phyloP scores from a whole-genome alignment of 2,797 vertebrate genomes.

The Luscinia megarhynchos region DNA sequence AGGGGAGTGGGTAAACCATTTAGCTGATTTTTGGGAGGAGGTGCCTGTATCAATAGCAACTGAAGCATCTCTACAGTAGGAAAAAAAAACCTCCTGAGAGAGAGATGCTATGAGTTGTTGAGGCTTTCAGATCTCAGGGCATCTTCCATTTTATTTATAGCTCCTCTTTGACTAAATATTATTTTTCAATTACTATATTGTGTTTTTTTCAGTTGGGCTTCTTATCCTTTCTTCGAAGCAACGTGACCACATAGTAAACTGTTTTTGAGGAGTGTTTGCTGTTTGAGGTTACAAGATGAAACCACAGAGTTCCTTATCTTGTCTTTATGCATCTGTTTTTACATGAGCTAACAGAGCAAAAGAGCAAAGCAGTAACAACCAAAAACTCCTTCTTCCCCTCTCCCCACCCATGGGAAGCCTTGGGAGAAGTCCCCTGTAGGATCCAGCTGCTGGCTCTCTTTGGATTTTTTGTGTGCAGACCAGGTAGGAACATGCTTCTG shows the following conservation, averaged over 20 bases:
- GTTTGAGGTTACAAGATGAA: constrained; percentile 62
- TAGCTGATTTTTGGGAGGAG: background rate
- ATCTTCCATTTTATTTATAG: constrained; percentile 24
- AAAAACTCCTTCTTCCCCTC: constrained; percentile 23
- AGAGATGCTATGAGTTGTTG: background rate
- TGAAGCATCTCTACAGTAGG: background rate
- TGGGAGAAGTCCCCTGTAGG: constrained; percentile 78
- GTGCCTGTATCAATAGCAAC: background rate
- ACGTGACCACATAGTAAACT: background rate
- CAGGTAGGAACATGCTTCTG: constrained; percentile 69
- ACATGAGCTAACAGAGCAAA: background rate
- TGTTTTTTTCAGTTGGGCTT: constrained; percentile 6
- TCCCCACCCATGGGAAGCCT: constrained; percentile 69
- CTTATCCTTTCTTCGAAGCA: constrained; percentile 23
- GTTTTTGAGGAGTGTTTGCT: constrained; percentile 48
- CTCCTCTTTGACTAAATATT: background rate
- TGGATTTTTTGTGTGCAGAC: constrained; percentile 78
- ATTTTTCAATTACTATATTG: background rate
- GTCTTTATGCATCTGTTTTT: constrained; percentile 38
- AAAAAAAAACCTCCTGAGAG: background rate
- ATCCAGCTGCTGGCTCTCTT: constrained; percentile 78
- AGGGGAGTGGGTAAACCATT: background rate
- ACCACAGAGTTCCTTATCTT: constrained; percentile 60
- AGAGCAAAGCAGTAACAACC: background rate
- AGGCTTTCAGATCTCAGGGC: background rate